Percentiles rank a stretch among this genome's conserved stretches.
These are phyloP conservation scores for Coptodon bakossiorum DNA, from an alignment of 2,113 vertebrate species.

Conservation along the genomic window DNA sequence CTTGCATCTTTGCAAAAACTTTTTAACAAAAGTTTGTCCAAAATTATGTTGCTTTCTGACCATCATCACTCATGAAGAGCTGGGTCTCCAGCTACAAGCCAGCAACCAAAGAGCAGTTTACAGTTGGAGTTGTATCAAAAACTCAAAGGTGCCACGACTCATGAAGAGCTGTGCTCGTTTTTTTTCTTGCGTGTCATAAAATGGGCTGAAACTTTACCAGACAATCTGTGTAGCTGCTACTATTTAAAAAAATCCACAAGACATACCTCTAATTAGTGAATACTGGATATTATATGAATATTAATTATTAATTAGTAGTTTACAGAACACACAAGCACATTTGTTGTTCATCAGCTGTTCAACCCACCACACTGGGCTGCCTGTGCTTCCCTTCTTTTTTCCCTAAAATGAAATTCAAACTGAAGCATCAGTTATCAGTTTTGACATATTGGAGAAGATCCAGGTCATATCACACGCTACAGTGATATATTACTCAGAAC, in stretches of 20 bases:
- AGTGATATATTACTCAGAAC: background rate
- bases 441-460: background rate
- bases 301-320: background rate
- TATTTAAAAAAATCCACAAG: background rate
- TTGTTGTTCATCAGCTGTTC: background rate
- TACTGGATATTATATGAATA: background rate
- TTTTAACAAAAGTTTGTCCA: background rate
- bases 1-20: background rate
- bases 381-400: background rate
- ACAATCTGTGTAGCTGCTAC: background rate
- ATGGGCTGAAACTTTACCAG: background rate
- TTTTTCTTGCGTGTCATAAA: background rate
- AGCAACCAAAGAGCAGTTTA: background rate
- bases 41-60: too few relatives aligned
- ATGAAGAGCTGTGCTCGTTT: background rate
- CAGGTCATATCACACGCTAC: background rate
- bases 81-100: background rate
- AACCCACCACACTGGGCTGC: background rate
- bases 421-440: background rate
- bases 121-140: background rate
- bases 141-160: background rate
- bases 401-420: background rate
- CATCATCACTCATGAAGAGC: background rate
- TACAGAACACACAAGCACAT: background rate
- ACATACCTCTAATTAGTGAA: background rate